Evolutionary conservation across 2,113 vertebrate species (phyloP).

Genomic region (Ardeotis arabs): DNA sequence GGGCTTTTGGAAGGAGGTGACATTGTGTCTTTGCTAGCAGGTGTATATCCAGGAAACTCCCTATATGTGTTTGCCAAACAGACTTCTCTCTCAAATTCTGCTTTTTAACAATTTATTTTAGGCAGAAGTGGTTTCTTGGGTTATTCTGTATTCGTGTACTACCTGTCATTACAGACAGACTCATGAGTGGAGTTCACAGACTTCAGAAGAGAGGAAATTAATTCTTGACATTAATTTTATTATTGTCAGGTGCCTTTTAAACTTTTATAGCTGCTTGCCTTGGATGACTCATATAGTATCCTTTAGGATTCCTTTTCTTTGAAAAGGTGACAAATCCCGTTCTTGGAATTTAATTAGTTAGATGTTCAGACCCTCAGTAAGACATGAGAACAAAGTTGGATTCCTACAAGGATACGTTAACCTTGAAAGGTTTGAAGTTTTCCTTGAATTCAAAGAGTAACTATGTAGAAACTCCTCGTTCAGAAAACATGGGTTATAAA

Average conservation of each 20-base stretch:
- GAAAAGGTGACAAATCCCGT: neutral
- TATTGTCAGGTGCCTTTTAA: neutral
- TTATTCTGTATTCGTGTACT: neutral
- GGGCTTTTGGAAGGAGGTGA: neutral
- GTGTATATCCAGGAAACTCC: neutral
- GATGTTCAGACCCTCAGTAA: neutral
- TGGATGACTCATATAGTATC: neutral
- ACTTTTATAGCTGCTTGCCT: neutral
- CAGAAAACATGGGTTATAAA: neutral
- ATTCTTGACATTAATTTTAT: neutral
- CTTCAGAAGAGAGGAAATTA: neutral
- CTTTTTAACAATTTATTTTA: neutral
- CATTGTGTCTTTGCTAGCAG: neutral
- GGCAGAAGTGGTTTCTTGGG: neutral
- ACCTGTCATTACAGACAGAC: neutral
- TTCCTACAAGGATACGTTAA: neutral
- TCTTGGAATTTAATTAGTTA: neutral
- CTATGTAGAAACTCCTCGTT: neutral
- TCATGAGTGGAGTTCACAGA: neutral
- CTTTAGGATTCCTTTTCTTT: neutral
- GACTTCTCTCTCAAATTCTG: neutral
- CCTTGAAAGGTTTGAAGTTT: neutral
- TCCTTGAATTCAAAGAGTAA: neutral
- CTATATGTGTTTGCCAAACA: neutral
- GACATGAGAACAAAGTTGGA: neutral